phyloP scores from a whole-genome alignment of 2,797 vertebrate genomes.

The Argentina silus region DNA sequence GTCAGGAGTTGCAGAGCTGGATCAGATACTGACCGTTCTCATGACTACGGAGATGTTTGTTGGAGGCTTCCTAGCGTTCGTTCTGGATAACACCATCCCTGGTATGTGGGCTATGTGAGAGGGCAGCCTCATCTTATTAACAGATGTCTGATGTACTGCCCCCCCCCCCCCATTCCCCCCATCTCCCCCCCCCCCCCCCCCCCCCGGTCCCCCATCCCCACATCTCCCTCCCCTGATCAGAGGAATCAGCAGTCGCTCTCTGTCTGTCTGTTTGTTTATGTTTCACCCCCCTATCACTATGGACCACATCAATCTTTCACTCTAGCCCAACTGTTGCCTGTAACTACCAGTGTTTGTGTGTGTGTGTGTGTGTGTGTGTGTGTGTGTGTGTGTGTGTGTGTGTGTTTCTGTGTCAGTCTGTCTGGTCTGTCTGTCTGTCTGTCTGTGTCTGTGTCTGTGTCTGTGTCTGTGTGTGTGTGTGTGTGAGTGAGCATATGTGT shows the following conservation, averaged over 20 bases:
- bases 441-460: neutral
- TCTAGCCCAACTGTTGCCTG: constrained; percentile 1
- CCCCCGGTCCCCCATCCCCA: neutral
- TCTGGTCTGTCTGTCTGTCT: neutral
- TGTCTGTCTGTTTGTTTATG: constrained; percentile 9
- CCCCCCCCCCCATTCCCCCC: neutral
- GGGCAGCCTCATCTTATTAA: neutral
- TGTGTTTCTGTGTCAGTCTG: neutral
- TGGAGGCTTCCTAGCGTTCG: constrained; percentile 90
- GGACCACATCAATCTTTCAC: neutral
- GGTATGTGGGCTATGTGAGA: constrained; percentile 71
- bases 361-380: neutral
- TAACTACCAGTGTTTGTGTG: constrained; percentile 16
- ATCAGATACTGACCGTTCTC: constrained; percentile 94
- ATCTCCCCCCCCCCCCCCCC: neutral
- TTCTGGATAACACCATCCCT: constrained; percentile 94
- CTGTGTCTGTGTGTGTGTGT: constrained; percentile 3
- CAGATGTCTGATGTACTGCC: neutral
- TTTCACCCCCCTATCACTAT: neutral
- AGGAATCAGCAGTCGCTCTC: neutral
- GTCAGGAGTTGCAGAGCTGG: constrained; percentile 86
- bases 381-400: neutral
- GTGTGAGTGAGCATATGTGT: neutral
- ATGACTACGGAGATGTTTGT: constrained; percentile 98
- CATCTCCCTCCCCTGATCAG: neutral